Evolutionary conservation across 1,140 invertebrate species (phyloP), one percentile per base, ranked within the genome.

Genomic region (Drosophila obscura): DNA sequence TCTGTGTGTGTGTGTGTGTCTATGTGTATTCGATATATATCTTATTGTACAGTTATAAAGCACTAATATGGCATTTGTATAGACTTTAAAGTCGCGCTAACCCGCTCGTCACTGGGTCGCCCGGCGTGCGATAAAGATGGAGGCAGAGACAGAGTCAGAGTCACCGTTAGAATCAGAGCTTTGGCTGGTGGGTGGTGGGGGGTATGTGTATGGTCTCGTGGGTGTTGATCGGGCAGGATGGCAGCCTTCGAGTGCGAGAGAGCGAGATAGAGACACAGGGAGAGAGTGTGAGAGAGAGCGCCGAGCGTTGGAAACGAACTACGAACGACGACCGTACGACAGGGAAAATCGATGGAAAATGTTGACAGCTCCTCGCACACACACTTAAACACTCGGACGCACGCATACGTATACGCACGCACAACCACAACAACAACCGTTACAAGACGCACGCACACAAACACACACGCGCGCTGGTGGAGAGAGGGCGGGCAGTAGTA

Each of bases 11-110:
- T 60, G 9, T 66, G 16, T 50, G 39, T 22, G 6, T 59, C 5
- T 72, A 15, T 48, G 31, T 60, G 19, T 75, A 39, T 39, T 58
- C 62, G 55, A 72, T 81, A 60, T 75, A 75, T 71, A 87, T 77
- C 80, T 81, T 85, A 85, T 77, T 77, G 74, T 77, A 77, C 82
- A 87, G 83, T 82, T 87, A 88, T 85, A 85, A 85, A 87, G 82
- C 82, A 87, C 82, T 87, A 87, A 77, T 79, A 87, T 87, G 83
- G 83, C 78, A 77, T 82, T 77, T 73, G 79, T 61, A 81, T 67
- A 53, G 75, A 50, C 53, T 39, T 63, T 28, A 72, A 72, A 72
- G 69, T 80, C 63, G 39, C 50, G 26, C 15, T 19, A 48, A 4
- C 35, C 35, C 35, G 35, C 52, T 59, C 49, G 26, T 59, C 49